A percentile compares a stretch with the other conserved stretches of the same genome.
Evolutionary conservation across 2,797 vertebrate species (phyloP).

Genomic region (Menidia menidia): DNA sequence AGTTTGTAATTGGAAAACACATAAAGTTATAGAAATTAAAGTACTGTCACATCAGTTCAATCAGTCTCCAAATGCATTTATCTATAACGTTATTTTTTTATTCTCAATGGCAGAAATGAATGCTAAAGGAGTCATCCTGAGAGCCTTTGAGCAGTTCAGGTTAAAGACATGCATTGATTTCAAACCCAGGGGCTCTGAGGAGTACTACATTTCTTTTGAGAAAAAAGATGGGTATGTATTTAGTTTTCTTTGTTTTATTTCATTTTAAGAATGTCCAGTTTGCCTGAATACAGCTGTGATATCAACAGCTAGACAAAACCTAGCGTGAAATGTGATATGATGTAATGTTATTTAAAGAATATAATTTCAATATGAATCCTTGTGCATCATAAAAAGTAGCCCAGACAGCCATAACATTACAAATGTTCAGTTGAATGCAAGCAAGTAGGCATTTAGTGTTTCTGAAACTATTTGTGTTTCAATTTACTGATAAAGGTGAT

Average conservation of each 20-base stretch:
- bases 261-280: background rate
- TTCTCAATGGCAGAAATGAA: constrained; percentile 81
- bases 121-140: constrained; percentile 86
- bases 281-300: background rate
- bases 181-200: constrained; percentile 77
- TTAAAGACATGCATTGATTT: constrained; percentile 92
- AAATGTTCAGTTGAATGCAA: no score
- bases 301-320: background rate
- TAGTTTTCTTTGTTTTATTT: background rate
- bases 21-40: no score
- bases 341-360: no score
- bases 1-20: no score
- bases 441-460: no score
- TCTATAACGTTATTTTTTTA: background rate
- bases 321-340: no score
- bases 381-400: no score
- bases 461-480: no score
- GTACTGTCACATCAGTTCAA: no score
- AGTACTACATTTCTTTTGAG: constrained; percentile 83
- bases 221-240: constrained; percentile 82
- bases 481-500: no score
- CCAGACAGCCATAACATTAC: background rate
- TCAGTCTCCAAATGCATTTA: background rate
- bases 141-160: constrained; percentile 87
- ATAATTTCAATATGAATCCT: no score